These are phyloP conservation scores for Bursaphelenchus okinawaensis DNA, from an alignment of 2,888 invertebrate species.

Conservation along the genomic window DNA sequence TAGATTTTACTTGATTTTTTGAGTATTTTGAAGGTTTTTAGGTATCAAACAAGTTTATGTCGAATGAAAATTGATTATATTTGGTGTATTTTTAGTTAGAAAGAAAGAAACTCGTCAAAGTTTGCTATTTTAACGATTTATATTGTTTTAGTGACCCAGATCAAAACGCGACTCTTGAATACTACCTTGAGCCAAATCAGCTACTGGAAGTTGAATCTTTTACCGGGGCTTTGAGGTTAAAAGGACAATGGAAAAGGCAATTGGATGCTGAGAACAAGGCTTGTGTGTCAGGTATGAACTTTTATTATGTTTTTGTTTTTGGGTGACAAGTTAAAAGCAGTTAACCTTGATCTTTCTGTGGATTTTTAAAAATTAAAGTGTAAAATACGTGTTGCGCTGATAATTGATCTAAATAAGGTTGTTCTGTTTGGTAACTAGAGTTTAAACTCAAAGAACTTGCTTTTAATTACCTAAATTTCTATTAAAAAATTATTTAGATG, in stretches of 20 bases:
- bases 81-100: not conserved
- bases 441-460: too few species aligned
- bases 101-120: not conserved
- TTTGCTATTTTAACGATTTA: slow-evolving; percentile 4
- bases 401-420: too few species aligned
- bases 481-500: slow-evolving; percentile 30
- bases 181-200: slow-evolving; percentile 46
- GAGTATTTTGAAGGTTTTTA: too few species aligned
- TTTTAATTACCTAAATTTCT: not conserved
- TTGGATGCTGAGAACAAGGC: slow-evolving; percentile 41
- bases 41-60: not conserved
- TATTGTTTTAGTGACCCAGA: slow-evolving; percentile 48
- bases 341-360: too few species aligned
- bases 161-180: slow-evolving; percentile 53
- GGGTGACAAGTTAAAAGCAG: too few species aligned
- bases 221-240: slow-evolving; percentile 41
- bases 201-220: slow-evolving; percentile 42
- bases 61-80: not conserved
- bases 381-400: not conserved
- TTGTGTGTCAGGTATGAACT: slow-evolving; percentile 46
- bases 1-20: too few species aligned
- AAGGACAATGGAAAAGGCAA: slow-evolving; percentile 41
- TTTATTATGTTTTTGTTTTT: too few species aligned
- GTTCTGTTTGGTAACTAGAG: too few species aligned
- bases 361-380: slow-evolving; percentile 9